Conservation (phyloP, 2,797 vertebrate species). For the Platalea minor region DNA sequence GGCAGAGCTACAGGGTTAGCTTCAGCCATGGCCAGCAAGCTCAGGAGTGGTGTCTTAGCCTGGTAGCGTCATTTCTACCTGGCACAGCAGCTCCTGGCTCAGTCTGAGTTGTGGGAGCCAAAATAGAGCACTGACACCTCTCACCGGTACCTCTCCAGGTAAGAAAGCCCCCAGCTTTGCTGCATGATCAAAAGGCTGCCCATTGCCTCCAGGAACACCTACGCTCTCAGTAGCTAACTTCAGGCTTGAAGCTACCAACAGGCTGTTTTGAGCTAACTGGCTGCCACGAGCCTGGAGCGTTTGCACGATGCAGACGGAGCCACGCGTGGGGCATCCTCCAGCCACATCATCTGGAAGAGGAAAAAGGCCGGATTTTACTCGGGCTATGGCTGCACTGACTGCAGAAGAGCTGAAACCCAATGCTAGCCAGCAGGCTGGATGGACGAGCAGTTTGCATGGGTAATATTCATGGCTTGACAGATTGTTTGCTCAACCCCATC, state of each 20-base stretch:
- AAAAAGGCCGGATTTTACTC: background rate
- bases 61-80: background rate
- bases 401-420: background rate
- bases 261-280: background rate
- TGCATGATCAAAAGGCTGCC: background rate
- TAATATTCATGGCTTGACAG: background rate
- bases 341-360: background rate
- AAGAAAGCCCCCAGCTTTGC: background rate
- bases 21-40: background rate
- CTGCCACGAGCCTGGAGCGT: background rate
- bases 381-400: background rate
- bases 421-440: background rate
- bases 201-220: background rate
- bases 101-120: rapidly evolving
- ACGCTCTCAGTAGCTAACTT: background rate
- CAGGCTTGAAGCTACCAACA: background rate
- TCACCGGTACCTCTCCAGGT: background rate
- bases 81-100: background rate
- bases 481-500: background rate
- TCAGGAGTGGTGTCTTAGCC: background rate
- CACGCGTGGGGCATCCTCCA: background rate
- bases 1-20: background rate
- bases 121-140: background rate
- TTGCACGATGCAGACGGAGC: background rate
- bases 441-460: background rate